Percentiles rank a stretch among this genome's conserved stretches.
These are phyloP conservation scores for Pogoniulus pusillus DNA, from an alignment of 2,797 vertebrate genomes.

Conservation along the genomic window DNA sequence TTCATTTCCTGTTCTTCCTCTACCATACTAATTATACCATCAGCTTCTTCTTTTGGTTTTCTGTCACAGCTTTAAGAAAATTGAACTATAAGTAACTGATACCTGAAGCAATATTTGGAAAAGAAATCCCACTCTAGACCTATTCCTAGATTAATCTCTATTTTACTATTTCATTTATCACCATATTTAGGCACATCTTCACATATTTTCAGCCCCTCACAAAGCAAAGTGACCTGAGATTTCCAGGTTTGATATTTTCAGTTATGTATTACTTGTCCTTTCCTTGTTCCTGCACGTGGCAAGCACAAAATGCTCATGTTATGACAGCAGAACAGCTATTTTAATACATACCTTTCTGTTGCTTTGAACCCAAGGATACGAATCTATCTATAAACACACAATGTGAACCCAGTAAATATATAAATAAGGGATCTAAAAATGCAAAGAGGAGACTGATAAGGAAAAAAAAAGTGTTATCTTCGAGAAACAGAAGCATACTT, in stretches of 20 bases:
- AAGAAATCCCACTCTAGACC: not conserved
- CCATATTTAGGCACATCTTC: not conserved
- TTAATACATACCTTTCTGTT: not conserved
- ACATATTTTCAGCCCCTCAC: not conserved
- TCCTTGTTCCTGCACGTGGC: not conserved
- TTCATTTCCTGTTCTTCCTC: slow-evolving; percentile 32
- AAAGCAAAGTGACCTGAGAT: not conserved
- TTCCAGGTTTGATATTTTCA: not conserved
- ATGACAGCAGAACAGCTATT: not conserved
- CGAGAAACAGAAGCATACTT: not conserved
- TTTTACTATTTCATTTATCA: not conserved
- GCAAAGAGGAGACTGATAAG: not conserved
- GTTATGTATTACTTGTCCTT: not conserved
- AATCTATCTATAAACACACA: not conserved
- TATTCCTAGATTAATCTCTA: not conserved
- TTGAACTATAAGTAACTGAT: not conserved
- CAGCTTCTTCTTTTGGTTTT: not conserved
- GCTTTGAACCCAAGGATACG: not conserved
- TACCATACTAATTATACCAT: not conserved
- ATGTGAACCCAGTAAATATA: not conserved
- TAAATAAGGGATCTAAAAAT: not conserved
- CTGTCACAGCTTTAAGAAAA: not conserved
- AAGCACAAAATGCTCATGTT: not conserved
- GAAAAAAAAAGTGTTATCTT: not conserved
- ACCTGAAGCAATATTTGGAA: not conserved